Percentiles rank a stretch among this genome's conserved stretches.
Conservation (phyloP, 2,888 invertebrate genomes). For the Coelinius sp. region DNA sequence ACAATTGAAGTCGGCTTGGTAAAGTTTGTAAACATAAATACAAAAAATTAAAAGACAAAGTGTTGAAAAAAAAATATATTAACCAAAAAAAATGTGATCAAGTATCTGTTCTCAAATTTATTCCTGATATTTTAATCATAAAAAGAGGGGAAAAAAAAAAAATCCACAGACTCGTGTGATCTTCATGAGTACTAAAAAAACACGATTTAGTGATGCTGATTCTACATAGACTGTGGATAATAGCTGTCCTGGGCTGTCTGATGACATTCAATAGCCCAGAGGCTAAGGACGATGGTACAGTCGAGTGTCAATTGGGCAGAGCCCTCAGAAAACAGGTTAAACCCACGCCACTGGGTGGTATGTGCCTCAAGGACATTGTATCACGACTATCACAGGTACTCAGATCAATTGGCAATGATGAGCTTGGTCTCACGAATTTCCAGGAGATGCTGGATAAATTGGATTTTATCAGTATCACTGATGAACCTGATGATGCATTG, state of each 20-base stretch:
- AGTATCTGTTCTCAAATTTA: neutral
- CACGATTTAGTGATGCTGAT: constrained; percentile 4
- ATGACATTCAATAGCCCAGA: neutral
- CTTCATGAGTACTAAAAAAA: constrained; percentile 6
- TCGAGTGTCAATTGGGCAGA: constrained; percentile 62
- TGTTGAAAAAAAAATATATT: neutral
- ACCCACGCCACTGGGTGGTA: constrained; percentile 62
- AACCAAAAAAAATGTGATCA: neutral
- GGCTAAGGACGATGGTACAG: constrained; percentile 41
- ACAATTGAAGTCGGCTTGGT: constrained; percentile 15
- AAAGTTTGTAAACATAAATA: constrained; percentile 4
- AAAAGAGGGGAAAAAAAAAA: neutral
- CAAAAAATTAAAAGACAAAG: neutral
- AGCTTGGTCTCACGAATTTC: constrained; percentile 63
- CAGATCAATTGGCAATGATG: constrained; percentile 57
- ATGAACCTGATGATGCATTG: constrained; percentile 53
- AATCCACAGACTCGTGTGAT: neutral
- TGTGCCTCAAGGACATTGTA: constrained; percentile 65
- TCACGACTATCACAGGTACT: constrained; percentile 59
- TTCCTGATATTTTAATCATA: neutral
- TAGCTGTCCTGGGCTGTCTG: neutral
- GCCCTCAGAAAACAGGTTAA: constrained; percentile 64
- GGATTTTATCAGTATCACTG: constrained; percentile 58
- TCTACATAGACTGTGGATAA: neutral
- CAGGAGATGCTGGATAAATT: constrained; percentile 62